phyloP scores from a whole-genome alignment of 2,888 invertebrate species.

The Stomorhina lunata region DNA sequence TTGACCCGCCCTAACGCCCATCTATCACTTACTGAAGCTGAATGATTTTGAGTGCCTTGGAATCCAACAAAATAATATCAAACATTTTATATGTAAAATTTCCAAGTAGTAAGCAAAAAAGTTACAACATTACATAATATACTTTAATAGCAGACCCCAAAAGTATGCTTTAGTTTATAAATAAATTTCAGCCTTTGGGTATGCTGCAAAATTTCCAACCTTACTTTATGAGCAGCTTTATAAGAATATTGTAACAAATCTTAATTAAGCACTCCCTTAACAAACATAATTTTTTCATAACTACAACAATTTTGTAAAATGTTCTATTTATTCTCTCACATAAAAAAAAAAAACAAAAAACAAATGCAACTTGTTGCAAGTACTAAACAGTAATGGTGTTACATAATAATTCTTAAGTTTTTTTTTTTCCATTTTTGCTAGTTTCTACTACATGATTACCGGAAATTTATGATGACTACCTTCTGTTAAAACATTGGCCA shows the following conservation, averaged over 20 bases:
- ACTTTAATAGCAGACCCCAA: too few relatives aligned
- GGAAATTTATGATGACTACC: conserved; percentile 65
- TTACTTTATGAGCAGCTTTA: not conserved
- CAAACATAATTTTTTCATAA: not conserved
- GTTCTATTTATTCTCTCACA: not conserved
- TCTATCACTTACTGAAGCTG: too few relatives aligned
- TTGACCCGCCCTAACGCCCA: too few relatives aligned
- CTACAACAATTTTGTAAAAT: not conserved
- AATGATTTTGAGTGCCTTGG: too few relatives aligned
- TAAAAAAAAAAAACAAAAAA: not conserved
- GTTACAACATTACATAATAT: too few relatives aligned
- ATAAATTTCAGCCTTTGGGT: not conserved
- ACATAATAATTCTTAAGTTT: conserved; percentile 34
- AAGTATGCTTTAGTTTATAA: not conserved
- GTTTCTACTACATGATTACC: conserved; percentile 58
- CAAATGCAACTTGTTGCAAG: conserved; percentile 30
- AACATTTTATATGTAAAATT: too few relatives aligned
- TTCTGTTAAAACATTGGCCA: conserved; percentile 46
- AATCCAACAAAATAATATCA: too few relatives aligned
- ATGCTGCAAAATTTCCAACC: not conserved
- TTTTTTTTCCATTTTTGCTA: not conserved
- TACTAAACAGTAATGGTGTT: conserved; percentile 32
- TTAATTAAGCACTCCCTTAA: conserved; percentile 1
- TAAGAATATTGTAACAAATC: not conserved
- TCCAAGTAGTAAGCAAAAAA: too few relatives aligned